Percentiles rank a stretch among this genome's conserved stretches.
phyloP scores from a whole-genome alignment of 2,113 vertebrate genomes.

The Alaudala cheleensis region DNA sequence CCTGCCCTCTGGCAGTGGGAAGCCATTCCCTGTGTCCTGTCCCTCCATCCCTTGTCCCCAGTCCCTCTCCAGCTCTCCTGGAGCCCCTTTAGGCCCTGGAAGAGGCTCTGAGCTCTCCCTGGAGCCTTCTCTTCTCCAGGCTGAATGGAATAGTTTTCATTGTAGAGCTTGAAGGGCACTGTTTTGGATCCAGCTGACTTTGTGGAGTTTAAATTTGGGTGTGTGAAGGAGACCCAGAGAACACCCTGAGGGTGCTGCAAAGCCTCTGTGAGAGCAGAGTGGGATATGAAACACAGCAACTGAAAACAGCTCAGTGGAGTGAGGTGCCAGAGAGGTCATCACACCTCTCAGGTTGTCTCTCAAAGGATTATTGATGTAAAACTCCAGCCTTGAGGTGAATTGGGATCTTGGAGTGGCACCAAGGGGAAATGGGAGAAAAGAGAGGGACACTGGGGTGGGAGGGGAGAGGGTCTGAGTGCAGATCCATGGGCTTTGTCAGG shows the following conservation, averaged over 20 bases:
- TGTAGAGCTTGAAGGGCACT: not conserved
- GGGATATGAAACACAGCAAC: not conserved
- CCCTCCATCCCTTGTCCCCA: not conserved
- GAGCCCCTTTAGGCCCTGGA: not conserved
- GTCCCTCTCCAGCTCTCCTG: not conserved
- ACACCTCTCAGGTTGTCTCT: not conserved
- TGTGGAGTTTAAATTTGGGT: not conserved
- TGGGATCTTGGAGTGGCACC: not conserved
- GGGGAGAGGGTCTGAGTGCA: not conserved
- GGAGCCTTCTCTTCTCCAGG: not conserved
- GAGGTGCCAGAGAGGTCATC: not conserved
- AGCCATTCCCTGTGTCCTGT: not conserved
- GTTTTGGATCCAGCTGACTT: not conserved
- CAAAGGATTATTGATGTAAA: not conserved
- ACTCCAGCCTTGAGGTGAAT: fast-evolving
- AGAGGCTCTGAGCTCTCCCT: not conserved
- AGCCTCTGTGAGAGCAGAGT: not conserved
- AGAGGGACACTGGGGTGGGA: fast-evolving
- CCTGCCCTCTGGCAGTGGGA: not conserved
- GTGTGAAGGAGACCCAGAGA: not conserved
- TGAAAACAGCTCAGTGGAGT: not conserved
- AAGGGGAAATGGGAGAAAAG: not conserved
- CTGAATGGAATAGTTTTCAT: not conserved
- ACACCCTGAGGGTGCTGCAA: not conserved
- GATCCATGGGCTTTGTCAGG: not conserved